These are phyloP conservation scores for Oasisia sp. DNA, from an alignment of 2,888 invertebrate genomes.

Conservation along the genomic window DNA sequence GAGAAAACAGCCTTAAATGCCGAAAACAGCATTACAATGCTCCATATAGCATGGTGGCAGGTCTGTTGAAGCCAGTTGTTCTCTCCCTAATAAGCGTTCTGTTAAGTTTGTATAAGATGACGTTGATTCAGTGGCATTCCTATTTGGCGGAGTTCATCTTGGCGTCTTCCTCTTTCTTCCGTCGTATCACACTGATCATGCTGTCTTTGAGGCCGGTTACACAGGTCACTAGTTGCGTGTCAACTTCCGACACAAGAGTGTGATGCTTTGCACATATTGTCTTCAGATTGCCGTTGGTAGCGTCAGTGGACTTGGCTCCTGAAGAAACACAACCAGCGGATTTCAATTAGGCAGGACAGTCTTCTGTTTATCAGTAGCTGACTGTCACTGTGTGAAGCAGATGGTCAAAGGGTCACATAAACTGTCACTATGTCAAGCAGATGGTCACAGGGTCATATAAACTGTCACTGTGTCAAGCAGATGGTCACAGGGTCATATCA, in stretches of 20 bases:
- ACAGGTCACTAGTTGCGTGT: neutral
- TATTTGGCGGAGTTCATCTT: neutral
- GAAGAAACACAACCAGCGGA: neutral
- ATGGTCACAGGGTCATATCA: neutral
- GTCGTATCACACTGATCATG: neutral
- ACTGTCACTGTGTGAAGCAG: no score
- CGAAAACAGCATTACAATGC: no score
- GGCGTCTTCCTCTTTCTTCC: constrained; percentile 9
- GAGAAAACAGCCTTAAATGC: neutral
- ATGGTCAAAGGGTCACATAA: no score
- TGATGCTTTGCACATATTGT: neutral
- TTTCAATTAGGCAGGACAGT: neutral
- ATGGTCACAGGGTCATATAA: no score
- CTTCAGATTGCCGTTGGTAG: constrained; percentile 1
- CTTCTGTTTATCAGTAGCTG: neutral
- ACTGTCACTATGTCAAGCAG: no score
- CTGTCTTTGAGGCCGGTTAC: neutral
- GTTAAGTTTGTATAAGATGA: neutral
- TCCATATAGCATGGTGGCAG: no score
- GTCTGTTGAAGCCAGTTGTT: no score
- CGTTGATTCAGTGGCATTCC: neutral
- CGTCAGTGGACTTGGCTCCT: neutral
- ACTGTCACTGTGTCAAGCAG: neutral
- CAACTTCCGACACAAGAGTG: neutral
- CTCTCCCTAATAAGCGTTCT: no score